These are phyloP conservation scores for Tichodroma muraria DNA, from an alignment of 2,113 vertebrate genomes.

Conservation along the genomic window DNA sequence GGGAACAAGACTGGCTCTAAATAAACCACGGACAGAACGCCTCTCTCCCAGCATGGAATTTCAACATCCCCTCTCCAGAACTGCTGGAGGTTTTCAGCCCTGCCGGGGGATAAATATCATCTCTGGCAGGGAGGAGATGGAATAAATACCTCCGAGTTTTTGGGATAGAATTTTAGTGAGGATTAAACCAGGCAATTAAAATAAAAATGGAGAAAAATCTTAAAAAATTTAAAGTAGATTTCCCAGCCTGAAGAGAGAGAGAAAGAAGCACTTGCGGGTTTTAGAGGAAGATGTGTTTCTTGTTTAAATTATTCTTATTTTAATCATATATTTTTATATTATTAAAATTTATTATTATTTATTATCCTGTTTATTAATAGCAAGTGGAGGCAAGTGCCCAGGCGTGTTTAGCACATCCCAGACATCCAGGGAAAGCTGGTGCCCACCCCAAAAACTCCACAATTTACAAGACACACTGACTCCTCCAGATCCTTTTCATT, in stretches of 20 bases:
- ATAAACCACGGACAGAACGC: rapidly evolving
- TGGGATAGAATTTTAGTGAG: neutral
- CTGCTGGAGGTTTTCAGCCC: neutral
- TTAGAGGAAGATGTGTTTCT: neutral
- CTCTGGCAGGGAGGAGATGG: neutral
- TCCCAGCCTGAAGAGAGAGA: neutral
- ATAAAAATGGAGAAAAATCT: neutral
- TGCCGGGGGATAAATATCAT: neutral
- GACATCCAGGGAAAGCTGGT: neutral
- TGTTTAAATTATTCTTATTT: neutral
- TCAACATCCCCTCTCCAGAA: rapidly evolving
- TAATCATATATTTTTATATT: too few species aligned
- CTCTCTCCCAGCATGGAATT: neutral
- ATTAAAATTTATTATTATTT: neutral
- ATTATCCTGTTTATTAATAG: neutral
- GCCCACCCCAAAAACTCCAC: neutral
- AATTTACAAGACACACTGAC: neutral
- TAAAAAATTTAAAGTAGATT: neutral
- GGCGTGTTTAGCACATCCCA: neutral
- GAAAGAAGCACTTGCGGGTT: rapidly evolving
- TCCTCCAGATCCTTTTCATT: neutral
- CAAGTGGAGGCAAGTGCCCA: neutral
- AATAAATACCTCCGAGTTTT: neutral
- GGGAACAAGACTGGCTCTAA: neutral
- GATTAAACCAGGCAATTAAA: neutral